Evolutionary conservation across 1,140 invertebrate genomes (phyloP), one percentile per base, ranked within the genome.

Genomic region (Brevipalpus yothersi): DNA sequence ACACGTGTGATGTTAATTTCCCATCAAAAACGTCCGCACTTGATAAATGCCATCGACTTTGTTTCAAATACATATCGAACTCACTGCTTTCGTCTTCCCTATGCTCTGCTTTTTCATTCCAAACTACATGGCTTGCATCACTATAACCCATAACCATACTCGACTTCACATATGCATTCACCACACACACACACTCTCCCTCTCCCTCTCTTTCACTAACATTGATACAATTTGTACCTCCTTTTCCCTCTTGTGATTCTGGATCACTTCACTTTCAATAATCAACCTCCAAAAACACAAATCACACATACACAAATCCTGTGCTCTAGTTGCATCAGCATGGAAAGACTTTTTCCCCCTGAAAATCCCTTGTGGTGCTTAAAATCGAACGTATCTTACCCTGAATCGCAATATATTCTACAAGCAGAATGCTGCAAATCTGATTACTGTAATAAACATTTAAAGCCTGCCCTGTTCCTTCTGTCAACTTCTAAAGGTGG

Each of bases 301-400:
- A 40, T 21, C 39, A 53, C 11, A 21, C 21, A 59, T 21, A 17
- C 31, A 31, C 31, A 31, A 31, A 31, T 31, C 31, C 31, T 31
- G 31, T 31, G 31, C 31, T 31, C 8, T 63, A 77, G 76, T 71
- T 77, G 76, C 73, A 75, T 75, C 68, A 64, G 72, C 72, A 75
- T 73, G 68, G 63, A 65, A 60, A 65, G 65, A 61, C 70, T 75
- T 65, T 75, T 76, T 67, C 75, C 75, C 23, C 68, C 71, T 42
- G 71, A 72, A 53, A 71, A 70, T 64, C 72, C 74, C 53, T 63
- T 73, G 63, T 75, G 71, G 72, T 77, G 74, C 68, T 69, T 66
- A 42, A 70, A 66, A 58, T 61, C 64, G 58, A 66, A 69, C 63
- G 71, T 68, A 64, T 68, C 69, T 63, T 31, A 31, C 31, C 31